Percentiles rank a stretch among this genome's conserved stretches.
phyloP scores from a whole-genome alignment of 2,888 invertebrate species.

The Falcaria lacertinaria region DNA sequence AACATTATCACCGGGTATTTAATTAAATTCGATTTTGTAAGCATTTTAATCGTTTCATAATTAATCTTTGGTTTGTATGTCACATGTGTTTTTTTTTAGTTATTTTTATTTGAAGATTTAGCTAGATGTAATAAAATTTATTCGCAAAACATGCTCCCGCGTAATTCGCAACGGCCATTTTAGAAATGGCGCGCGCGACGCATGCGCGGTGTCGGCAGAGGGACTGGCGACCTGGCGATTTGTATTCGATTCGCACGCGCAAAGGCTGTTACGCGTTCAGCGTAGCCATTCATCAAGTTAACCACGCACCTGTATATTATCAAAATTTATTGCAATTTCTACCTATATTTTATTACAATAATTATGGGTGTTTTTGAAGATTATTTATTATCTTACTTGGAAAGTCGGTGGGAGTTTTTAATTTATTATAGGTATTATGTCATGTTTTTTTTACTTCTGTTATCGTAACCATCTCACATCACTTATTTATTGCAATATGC shows the following conservation, averaged over 20 bases:
- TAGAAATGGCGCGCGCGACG: conserved; percentile 31
- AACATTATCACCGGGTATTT: conserved; percentile 38
- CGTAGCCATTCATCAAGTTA: not conserved
- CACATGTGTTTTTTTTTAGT: not conserved
- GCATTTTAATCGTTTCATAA: conserved; percentile 64
- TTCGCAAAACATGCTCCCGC: conserved; percentile 37
- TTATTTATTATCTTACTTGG: no score
- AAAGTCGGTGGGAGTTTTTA: no score
- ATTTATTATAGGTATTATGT: no score
- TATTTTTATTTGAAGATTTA: conserved; percentile 8
- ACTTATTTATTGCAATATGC: no score
- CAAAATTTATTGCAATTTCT: no score
- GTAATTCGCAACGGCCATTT: conserved; percentile 43
- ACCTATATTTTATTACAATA: no score
- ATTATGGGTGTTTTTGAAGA: no score
- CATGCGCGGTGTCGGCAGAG: conserved; percentile 45
- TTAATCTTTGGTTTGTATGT: conserved; percentile 41
- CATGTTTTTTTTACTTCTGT: no score
- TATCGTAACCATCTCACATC: no score
- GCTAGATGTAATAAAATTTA: conserved; percentile 7
- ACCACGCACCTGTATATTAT: no score
- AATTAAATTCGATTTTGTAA: conserved; percentile 41
- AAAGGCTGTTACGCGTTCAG: not conserved
- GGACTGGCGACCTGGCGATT: conserved; percentile 38
- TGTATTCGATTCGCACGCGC: conserved; percentile 16